A percentile compares a stretch with the other conserved stretches of the same genome.
These are phyloP conservation scores for Phalangium opilio DNA, from an alignment of 2,888 invertebrate genomes.

Conservation along the genomic window DNA sequence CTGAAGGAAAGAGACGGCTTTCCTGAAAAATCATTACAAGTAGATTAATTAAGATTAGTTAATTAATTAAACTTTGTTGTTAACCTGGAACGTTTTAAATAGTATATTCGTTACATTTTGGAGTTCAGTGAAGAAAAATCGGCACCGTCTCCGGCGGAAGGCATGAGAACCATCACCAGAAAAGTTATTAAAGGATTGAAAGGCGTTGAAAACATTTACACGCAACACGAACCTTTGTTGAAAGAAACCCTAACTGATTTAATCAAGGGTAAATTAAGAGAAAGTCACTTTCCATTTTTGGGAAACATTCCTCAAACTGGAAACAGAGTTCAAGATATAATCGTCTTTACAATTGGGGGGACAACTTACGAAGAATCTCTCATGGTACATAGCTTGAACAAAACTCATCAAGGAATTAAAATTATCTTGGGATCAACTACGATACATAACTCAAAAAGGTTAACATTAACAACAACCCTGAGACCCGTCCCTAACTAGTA, in stretches of 20 bases:
- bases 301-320: conserved; percentile 34
- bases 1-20: conserved; percentile 51
- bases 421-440: conserved; percentile 81
- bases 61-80: no score
- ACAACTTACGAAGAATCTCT: conserved; percentile 90
- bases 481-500: no score
- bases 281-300: conserved; percentile 66
- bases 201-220: conserved; percentile 98
- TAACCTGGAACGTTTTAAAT: no score
- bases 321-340: conserved; percentile 68
- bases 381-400: conserved; percentile 64
- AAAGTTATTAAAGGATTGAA: conserved; percentile 53
- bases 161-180: conserved; percentile 78
- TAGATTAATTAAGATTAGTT: no score
- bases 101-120: conserved; percentile 44
- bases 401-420: conserved; percentile 51
- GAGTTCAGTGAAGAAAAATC: conserved; percentile 69
- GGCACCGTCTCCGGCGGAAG: conserved; percentile 45
- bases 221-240: conserved; percentile 89
- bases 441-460: conserved; percentile 50
- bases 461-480: no score
- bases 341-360: conserved; percentile 92
- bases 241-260: conserved; percentile 78
- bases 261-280: conserved; percentile 73
- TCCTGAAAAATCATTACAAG: conserved; percentile 38